Conservation (phyloP, 2,888 invertebrate genomes). For the Amphiduros pacificus region DNA sequence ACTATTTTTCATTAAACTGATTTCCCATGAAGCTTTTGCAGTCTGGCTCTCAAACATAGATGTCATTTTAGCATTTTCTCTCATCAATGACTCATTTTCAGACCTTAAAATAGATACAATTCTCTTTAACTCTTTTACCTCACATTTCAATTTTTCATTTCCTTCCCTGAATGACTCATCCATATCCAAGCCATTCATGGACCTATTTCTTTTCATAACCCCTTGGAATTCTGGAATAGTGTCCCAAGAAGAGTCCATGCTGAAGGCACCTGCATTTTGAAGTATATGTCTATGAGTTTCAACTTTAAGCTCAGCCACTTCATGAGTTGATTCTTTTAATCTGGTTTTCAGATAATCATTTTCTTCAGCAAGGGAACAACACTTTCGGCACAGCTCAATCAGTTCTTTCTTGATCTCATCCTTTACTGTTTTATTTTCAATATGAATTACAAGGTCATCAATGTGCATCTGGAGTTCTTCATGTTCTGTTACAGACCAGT, state of each 20-base stretch:
- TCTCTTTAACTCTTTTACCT: not conserved
- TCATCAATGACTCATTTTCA: not conserved
- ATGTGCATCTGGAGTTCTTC: not conserved
- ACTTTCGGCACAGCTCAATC: not conserved
- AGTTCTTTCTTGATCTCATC: not conserved
- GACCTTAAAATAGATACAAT: not conserved
- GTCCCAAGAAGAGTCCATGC: too few relatives aligned
- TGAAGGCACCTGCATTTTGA: too few relatives aligned
- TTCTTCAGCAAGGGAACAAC: not conserved
- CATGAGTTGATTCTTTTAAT: not conserved
- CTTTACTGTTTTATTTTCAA: not conserved
- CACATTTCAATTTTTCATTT: not conserved
- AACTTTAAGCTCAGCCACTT: not conserved
- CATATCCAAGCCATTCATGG: not conserved
- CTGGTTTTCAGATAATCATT: not conserved
- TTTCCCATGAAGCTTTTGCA: not conserved
- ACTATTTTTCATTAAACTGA: not conserved
- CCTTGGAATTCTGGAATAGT: too few relatives aligned
- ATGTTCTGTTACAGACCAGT: slow-evolving; percentile 1
- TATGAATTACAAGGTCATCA: not conserved
- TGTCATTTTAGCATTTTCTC: not conserved
- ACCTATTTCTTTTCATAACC: too few relatives aligned
- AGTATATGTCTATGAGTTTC: too few relatives aligned
- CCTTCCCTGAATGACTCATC: not conserved
- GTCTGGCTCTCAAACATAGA: not conserved